phyloP scores from a whole-genome alignment of 1,140 invertebrate species.

The Bombus waltoni region DNA sequence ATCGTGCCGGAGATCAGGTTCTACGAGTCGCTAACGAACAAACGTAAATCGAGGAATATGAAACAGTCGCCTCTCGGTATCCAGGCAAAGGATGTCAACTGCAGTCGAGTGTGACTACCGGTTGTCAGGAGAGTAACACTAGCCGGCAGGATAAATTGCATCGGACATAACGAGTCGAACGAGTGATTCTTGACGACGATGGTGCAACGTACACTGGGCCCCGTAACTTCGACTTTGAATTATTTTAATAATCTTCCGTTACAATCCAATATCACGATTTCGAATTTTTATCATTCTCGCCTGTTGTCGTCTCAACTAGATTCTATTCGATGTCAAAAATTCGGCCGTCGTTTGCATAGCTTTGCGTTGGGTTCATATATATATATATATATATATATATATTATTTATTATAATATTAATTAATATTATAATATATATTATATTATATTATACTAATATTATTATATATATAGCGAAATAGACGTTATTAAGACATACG shows the following conservation, averaged over 20 bases:
- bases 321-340: too few species aligned
- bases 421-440: too few species aligned
- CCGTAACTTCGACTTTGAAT: not conserved
- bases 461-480: too few species aligned
- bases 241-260: not conserved
- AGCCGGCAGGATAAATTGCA: constrained; percentile 58
- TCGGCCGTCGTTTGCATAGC: too few species aligned
- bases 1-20: constrained; percentile 50
- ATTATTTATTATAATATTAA: too few species aligned
- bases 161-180: constrained; percentile 44
- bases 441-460: too few species aligned
- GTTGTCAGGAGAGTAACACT: constrained; percentile 58
- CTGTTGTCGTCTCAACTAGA: too few species aligned
- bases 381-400: too few species aligned
- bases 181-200: constrained; percentile 36
- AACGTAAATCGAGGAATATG: constrained; percentile 56
- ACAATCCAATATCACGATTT: too few species aligned
- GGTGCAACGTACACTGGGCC: constrained; percentile 22
- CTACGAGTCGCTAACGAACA: constrained; percentile 41
- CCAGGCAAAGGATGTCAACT: constrained; percentile 63
- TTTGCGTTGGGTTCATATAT: too few species aligned
- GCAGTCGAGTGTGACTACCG: constrained; percentile 64
- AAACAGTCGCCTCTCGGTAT: constrained; percentile 37
- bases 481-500: too few species aligned
- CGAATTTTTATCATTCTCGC: too few species aligned